Conservation (phyloP, 2,113 vertebrate genomes). For the Reinhardtius hippoglossoides region DNA sequence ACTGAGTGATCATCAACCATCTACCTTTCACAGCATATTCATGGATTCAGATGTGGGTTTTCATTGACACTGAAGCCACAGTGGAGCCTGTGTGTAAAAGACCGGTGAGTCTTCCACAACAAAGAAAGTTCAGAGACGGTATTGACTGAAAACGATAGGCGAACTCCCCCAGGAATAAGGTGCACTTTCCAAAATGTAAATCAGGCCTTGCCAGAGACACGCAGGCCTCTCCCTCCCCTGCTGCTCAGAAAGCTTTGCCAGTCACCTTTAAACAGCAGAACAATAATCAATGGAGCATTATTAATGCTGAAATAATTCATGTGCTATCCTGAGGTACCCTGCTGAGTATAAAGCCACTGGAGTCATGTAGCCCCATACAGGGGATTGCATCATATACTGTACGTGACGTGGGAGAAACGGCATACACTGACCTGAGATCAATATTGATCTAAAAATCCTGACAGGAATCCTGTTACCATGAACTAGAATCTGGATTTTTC, state of each 20-base stretch:
- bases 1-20: not conserved
- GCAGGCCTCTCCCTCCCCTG: slow-evolving; percentile 57
- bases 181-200: slow-evolving; percentile 87
- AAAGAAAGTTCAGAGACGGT: slow-evolving; percentile 82
- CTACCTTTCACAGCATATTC: not conserved
- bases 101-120: slow-evolving; percentile 62
- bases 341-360: slow-evolving; percentile 70
- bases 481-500: slow-evolving; percentile 3
- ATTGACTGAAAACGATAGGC: slow-evolving; percentile 80
- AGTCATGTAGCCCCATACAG: slow-evolving; percentile 60
- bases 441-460: slow-evolving; percentile 26
- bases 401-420: not conserved
- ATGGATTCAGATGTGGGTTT: slow-evolving; percentile 38
- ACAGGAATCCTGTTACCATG: not conserved
- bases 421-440: slow-evolving; percentile 18
- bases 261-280: slow-evolving; percentile 85
- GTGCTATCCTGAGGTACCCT: slow-evolving; percentile 72
- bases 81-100: slow-evolving; percentile 42
- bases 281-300: slow-evolving; percentile 86
- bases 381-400: slow-evolving; percentile 44
- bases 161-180: slow-evolving; percentile 67
- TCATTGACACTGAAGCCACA: slow-evolving; percentile 20
- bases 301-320: slow-evolving; percentile 84
- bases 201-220: slow-evolving; percentile 71
- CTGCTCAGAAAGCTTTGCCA: slow-evolving; percentile 70